Evolutionary conservation across 2,113 vertebrate genomes (phyloP).

Genomic region (Phyllopteryx taeniolatus): DNA sequence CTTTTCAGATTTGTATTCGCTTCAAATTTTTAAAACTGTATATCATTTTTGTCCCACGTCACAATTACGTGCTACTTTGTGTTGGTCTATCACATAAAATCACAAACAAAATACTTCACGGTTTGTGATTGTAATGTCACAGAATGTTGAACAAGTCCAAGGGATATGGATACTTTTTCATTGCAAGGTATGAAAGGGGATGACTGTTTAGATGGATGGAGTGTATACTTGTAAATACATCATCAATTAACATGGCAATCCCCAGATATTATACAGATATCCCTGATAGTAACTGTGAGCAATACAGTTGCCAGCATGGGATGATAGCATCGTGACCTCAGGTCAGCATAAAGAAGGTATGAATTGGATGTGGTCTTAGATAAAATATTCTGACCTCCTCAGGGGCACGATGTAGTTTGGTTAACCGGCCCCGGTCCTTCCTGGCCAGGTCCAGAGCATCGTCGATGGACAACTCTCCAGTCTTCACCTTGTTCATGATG

Average conservation of each 20-base stretch:
- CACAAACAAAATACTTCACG: too few species aligned
- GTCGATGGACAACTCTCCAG: slow-evolving; percentile 73
- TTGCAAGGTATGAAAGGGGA: background rate
- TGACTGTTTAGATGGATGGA: background rate
- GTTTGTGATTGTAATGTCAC: too few species aligned
- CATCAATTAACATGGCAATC: background rate
- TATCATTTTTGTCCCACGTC: too few species aligned
- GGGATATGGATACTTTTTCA: too few species aligned
- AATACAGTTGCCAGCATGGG: background rate
- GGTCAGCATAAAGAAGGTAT: background rate
- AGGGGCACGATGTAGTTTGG: background rate
- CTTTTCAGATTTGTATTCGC: too few species aligned
- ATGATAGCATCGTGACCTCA: background rate
- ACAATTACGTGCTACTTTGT: too few species aligned
- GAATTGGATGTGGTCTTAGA: background rate
- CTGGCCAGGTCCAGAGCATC: slow-evolving; percentile 73
- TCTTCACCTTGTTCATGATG: slow-evolving; percentile 78
- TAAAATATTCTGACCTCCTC: slow-evolving; percentile 35
- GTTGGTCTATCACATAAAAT: too few species aligned
- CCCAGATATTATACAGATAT: too few species aligned
- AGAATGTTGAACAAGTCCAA: too few species aligned
- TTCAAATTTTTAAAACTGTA: too few species aligned
- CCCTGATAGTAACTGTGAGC: background rate
- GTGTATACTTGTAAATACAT: background rate
- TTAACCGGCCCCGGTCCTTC: slow-evolving; percentile 28